Evolutionary conservation across 2,888 invertebrate species (phyloP).

Genomic region (Drosophila bunnanda): DNA sequence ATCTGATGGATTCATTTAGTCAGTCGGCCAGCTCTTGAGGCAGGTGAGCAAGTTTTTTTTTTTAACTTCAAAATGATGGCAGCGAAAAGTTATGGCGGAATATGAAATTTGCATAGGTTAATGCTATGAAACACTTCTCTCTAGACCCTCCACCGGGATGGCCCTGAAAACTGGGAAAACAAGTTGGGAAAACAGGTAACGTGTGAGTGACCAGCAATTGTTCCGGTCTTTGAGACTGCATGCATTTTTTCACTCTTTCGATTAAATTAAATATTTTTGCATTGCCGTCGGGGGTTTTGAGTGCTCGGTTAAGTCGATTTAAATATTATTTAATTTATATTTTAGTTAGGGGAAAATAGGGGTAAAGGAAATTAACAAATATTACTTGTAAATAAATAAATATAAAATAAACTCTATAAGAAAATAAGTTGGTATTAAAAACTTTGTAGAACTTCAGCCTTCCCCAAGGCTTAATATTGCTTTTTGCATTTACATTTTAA

Average conservation of each 20-base stretch:
- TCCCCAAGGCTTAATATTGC: neutral
- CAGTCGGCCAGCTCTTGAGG: conserved; percentile 21
- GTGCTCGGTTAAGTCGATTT: neutral
- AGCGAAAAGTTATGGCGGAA: conserved; percentile 35
- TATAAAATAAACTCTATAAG: neutral
- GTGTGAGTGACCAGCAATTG: conserved; percentile 20
- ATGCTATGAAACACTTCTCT: conserved; percentile 2
- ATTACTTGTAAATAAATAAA: neutral
- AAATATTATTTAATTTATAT: neutral
- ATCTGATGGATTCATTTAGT: conserved; percentile 44
- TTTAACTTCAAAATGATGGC: conserved; percentile 14
- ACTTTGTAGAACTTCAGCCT: neutral
- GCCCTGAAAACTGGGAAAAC: conserved; percentile 19
- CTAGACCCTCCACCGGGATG: conserved; percentile 19
- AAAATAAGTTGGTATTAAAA: neutral
- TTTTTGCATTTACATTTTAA: neutral
- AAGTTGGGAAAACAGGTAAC: conserved; percentile 27
- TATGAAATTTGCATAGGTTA: conserved; percentile 34
- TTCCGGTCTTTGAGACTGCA: conserved; percentile 1
- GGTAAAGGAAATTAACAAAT: neutral
- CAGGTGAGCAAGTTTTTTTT: conserved; percentile 33
- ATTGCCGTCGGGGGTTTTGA: conserved; percentile 40
- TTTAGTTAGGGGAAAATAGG: neutral
- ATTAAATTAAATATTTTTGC: conserved; percentile 27
- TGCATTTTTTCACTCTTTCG: neutral